These are phyloP conservation scores for Phyllotreta cruciferae DNA, from an alignment of 2,888 invertebrate species.

Conservation along the genomic window DNA sequence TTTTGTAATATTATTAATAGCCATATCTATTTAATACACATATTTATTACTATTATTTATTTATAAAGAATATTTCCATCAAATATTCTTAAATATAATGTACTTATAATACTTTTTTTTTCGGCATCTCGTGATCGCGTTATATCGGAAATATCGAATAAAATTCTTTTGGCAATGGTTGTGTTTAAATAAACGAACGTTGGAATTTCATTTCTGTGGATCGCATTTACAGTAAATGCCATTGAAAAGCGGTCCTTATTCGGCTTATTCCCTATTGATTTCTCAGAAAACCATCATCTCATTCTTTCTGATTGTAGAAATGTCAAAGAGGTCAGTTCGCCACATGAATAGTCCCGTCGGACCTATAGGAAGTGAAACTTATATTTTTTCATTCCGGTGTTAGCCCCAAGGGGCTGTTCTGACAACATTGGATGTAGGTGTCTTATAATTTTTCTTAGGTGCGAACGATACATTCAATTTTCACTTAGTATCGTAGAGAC, in stretches of 20 bases:
- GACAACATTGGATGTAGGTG: neutral
- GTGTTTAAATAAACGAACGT: too few species aligned
- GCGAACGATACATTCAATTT: conserved; percentile 4
- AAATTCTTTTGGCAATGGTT: too few species aligned
- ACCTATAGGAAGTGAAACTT: conserved; percentile 3
- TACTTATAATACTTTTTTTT: too few species aligned
- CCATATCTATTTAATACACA: too few species aligned
- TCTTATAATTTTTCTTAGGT: conserved; percentile 12
- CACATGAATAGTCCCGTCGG: conserved; percentile 15
- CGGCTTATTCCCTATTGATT: conserved; percentile 20
- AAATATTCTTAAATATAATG: too few species aligned
- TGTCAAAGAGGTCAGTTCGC: conserved; percentile 21
- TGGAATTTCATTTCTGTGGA: neutral
- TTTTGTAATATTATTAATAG: too few species aligned
- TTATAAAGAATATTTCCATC: too few species aligned
- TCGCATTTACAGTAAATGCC: conserved; percentile 10
- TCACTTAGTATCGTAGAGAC: neutral
- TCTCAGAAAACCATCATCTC: conserved; percentile 25
- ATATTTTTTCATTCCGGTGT: conserved; percentile 14
- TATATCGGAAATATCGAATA: too few species aligned
- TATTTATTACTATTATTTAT: too few species aligned
- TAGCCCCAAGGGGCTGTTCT: neutral
- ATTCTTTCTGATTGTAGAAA: conserved; percentile 21
- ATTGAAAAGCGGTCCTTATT: conserved; percentile 8
- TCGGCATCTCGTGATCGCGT: too few species aligned